Evolutionary conservation across 2,888 invertebrate genomes (phyloP).

Genomic region (Xylota sylvarum): DNA sequence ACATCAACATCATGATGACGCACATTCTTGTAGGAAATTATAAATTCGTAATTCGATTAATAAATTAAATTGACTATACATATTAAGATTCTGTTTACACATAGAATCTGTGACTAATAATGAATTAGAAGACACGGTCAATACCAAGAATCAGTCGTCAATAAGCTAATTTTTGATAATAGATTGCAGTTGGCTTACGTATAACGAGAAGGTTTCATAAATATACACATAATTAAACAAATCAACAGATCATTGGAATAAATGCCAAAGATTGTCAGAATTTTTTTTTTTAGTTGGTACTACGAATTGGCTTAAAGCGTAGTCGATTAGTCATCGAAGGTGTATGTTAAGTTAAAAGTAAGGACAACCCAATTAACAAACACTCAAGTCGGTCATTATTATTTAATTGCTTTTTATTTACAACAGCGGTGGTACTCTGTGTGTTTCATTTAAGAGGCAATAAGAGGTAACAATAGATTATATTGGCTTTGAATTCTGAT

Average conservation of each 20-base stretch:
- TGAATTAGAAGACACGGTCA: conserved; percentile 7
- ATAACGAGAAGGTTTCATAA: background rate
- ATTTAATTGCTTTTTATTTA: conserved; percentile 33
- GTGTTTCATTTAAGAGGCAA: background rate
- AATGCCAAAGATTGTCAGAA: conserved; percentile 15
- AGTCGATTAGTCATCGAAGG: conserved; percentile 26
- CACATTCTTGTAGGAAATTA: conserved; percentile 1
- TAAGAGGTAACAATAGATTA: background rate
- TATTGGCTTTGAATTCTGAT: background rate
- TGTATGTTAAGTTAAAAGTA: conserved; percentile 18
- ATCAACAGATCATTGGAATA: background rate
- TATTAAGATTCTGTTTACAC: background rate
- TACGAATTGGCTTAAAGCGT: conserved; percentile 16
- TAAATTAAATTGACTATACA: conserved; percentile 5
- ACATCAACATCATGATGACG: conserved; percentile 24
- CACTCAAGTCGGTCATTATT: conserved; percentile 38
- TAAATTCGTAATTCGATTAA: conserved; percentile 2
- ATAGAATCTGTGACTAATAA: conserved; percentile 13
- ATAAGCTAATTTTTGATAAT: conserved; percentile 15
- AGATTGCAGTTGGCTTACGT: background rate
- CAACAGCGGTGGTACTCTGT: background rate
- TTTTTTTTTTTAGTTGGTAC: background rate
- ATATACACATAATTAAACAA: background rate
- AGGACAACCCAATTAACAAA: conserved; percentile 37
- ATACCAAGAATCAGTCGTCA: conserved; percentile 5